Evolutionary conservation across 2,888 invertebrate genomes (phyloP), one percentile per base, ranked within the genome.

Genomic region (Drosophila cracens): DNA sequence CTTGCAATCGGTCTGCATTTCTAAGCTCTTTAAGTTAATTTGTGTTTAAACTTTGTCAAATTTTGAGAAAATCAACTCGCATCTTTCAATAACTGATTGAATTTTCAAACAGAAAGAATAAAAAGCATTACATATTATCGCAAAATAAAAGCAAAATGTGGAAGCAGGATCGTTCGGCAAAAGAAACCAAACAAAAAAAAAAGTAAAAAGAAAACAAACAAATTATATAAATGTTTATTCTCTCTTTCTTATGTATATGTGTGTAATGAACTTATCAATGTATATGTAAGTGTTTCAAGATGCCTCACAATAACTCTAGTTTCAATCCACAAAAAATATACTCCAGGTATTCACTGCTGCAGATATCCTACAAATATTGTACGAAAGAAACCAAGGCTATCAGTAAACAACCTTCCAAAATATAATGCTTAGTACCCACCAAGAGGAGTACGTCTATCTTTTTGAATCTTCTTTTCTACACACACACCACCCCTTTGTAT

Each of bases 151-250:
- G 76, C 75, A 86, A 91, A 90, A 91, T 91, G 81, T 89, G 91
- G 93, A 93, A 93, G 93, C 93, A 92, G 93, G 93, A 93, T 93
- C 93, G 92, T 90, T 90, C 82, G 87, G 92, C 92, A 72, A 74
- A 82, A 76, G 66, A 46, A 74, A 66, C 49, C 2, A 16, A 62
- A 58, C 40, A 66, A 61, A 74, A 63, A 57, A 72, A 62, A 36
- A 73, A 11, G 16, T 8, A 38, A 40, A 69, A 58, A 58, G 54
- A 56, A 69, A 74, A 69, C 25, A 67, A 67, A 67, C 49, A 64
- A 59, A 31, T 40, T 56, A 74, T 56, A 51, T 61, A 38, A 72
- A 65, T 66, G 48, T 65, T 80, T 69, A 74, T 64, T 56, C 53
- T 34, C 54, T 73, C 73, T 62, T 62, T 67, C 64, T 62, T 38